phyloP scores from a whole-genome alignment of 2,113 vertebrate genomes.

The Stigmatopora nigra region DNA sequence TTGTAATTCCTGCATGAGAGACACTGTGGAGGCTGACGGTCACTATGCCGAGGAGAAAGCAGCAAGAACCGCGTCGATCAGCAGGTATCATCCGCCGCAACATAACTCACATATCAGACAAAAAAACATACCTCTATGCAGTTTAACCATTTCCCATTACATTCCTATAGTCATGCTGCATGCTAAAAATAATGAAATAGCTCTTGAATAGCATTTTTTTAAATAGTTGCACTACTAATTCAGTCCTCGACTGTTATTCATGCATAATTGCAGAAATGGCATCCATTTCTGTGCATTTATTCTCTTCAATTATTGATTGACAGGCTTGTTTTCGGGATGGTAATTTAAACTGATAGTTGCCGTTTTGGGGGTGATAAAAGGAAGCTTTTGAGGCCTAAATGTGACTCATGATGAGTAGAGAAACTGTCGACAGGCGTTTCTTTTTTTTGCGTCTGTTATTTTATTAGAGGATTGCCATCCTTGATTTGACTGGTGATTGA shows the following conservation, averaged over 20 bases:
- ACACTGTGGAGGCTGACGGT: conserved; percentile 83
- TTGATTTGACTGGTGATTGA: conserved; percentile 80
- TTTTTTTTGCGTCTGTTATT: conserved; percentile 69
- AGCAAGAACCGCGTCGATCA: conserved; percentile 93
- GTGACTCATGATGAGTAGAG: conserved; percentile 67
- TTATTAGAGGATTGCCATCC: conserved; percentile 75
- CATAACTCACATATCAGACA: conserved; percentile 30
- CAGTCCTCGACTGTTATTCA: conserved; percentile 19
- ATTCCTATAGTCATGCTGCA: conserved; percentile 16
- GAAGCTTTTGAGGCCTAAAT: conserved; percentile 61
- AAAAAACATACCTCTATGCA: conserved; percentile 5
- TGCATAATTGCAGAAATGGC: conserved; percentile 38
- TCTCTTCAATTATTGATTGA: conserved; percentile 14
- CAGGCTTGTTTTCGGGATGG: neutral
- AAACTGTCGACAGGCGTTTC: conserved; percentile 50
- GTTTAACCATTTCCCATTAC: neutral
- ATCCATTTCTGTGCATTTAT: conserved; percentile 29
- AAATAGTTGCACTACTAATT: conserved; percentile 15
- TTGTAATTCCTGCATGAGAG: conserved; percentile 79
- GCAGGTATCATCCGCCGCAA: conserved; percentile 75
- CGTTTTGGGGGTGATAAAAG: conserved; percentile 56
- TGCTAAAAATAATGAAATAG: conserved; percentile 26
- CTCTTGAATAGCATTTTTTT: conserved; percentile 15
- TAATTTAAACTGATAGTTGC: conserved; percentile 14
- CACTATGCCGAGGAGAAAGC: conserved; percentile 97